A percentile compares a stretch with the other conserved stretches of the same genome.
Conservation (phyloP, 2,888 invertebrate species). For the Caenorhabditis becei region DNA sequence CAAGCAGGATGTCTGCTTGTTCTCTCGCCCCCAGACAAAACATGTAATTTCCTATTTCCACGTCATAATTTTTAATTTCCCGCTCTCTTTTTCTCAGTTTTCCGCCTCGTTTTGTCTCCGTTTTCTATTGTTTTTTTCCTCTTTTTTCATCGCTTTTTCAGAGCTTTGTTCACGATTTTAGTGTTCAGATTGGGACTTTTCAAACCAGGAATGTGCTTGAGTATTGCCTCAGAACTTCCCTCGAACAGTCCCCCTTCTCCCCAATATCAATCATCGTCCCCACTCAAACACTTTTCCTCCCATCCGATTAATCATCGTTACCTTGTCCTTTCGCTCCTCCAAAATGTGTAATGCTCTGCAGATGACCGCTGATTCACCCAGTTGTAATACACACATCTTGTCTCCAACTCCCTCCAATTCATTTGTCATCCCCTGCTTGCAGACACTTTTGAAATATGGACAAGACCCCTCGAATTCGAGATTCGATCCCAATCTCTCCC, state of each 20-base stretch:
- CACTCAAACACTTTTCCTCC: constrained; percentile 3
- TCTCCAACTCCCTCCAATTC: constrained; percentile 33
- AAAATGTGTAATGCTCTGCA: constrained; percentile 21
- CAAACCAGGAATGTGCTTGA: background rate
- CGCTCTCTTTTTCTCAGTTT: background rate
- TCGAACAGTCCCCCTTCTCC: background rate
- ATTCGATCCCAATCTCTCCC: background rate
- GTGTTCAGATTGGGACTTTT: background rate
- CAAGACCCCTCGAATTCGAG: constrained; percentile 24
- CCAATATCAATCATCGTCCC: background rate
- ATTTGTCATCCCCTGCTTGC: constrained; percentile 23
- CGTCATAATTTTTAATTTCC: constrained; percentile 39
- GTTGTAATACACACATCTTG: constrained; percentile 46
- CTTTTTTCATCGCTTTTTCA: background rate
- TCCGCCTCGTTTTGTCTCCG: background rate
- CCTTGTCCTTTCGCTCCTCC: constrained; percentile 6
- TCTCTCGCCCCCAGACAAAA: background rate
- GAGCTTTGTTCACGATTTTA: background rate
- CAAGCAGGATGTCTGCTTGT: too few relatives aligned
- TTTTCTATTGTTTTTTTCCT: constrained; percentile 11
- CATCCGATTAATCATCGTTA: constrained; percentile 51
- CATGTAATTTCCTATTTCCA: constrained; percentile 15
- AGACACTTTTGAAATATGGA: constrained; percentile 7
- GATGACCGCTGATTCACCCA: constrained; percentile 49
- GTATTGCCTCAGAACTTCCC: too few relatives aligned